phyloP scores from a whole-genome alignment of 1,140 invertebrate genomes.

The Sarcophaga peregrina region DNA sequence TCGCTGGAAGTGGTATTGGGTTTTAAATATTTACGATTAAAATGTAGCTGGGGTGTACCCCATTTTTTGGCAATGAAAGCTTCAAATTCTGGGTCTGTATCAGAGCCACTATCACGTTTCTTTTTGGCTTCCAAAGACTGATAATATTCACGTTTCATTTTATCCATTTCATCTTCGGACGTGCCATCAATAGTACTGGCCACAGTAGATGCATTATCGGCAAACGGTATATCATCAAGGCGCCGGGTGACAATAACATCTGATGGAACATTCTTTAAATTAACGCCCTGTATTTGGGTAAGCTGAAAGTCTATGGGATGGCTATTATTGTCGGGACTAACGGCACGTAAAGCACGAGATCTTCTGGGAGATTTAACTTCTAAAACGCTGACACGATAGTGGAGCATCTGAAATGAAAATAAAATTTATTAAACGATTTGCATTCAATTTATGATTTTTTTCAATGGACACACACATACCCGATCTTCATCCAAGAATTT shows the following conservation, averaged over 20 bases:
- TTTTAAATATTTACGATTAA: conserved; percentile 62
- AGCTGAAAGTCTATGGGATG: conserved; percentile 53
- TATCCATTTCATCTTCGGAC: conserved; percentile 43
- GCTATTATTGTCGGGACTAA: conserved; percentile 2
- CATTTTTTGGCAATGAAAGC: conserved; percentile 53
- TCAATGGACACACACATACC: conserved; percentile 48
- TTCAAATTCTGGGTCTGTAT: conserved; percentile 48
- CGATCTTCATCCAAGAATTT: conserved; percentile 60
- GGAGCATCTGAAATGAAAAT: conserved; percentile 51
- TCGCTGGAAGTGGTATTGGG: conserved; percentile 48
- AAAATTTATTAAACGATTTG: neutral
- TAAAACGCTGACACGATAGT: conserved; percentile 59
- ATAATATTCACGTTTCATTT: conserved; percentile 43
- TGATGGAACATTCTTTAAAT: conserved; percentile 58
- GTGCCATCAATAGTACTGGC: neutral
- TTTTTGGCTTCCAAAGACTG: conserved; percentile 23
- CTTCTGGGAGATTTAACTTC: conserved; percentile 58
- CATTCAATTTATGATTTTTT: neutral
- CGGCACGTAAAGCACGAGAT: conserved; percentile 40
- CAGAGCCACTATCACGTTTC: conserved; percentile 45
- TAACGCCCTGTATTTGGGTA: conserved; percentile 51
- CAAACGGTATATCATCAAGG: conserved; percentile 55
- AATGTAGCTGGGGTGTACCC: conserved; percentile 63
- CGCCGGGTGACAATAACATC: conserved; percentile 60
- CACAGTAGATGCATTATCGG: conserved; percentile 38